These are phyloP conservation scores for Drosophila sturtevanti DNA, from an alignment of 1,140 invertebrate species.

Conservation along the genomic window DNA sequence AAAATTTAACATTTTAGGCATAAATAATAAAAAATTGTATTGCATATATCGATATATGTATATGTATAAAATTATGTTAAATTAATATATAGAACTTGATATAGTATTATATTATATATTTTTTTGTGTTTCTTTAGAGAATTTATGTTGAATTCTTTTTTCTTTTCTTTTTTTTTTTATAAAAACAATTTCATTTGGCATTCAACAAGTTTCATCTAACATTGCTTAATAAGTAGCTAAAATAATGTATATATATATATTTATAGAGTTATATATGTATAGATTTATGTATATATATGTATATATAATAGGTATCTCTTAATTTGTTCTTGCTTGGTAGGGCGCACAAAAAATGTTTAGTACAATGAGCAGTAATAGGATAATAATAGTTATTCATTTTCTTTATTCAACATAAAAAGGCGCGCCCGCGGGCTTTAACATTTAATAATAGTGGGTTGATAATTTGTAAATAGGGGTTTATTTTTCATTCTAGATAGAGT, in stretches of 20 bases:
- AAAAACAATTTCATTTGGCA: slow-evolving; percentile 71
- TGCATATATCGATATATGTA: slow-evolving; percentile 48
- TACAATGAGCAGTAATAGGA: slow-evolving; percentile 38
- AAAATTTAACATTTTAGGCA: slow-evolving; percentile 52
- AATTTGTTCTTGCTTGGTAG: slow-evolving; percentile 63
- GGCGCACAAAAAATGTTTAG: slow-evolving; percentile 20
- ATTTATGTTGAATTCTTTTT: slow-evolving; percentile 53
- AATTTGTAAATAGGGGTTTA: slow-evolving; percentile 18
- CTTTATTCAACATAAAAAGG: background rate
- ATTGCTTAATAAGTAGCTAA: slow-evolving; percentile 36
- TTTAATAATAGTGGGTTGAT: slow-evolving; percentile 17
- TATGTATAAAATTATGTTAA: slow-evolving; percentile 42
- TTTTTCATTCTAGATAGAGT: slow-evolving; percentile 46
- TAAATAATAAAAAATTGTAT: slow-evolving; percentile 62
- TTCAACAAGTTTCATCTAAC: slow-evolving; percentile 75
- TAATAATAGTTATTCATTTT: slow-evolving; percentile 18
- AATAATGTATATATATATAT: slow-evolving; percentile 28
- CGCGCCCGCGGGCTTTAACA: slow-evolving; percentile 42
- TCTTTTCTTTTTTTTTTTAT: slow-evolving; percentile 16
- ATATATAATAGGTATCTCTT: slow-evolving; percentile 59
- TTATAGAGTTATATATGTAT: slow-evolving; percentile 27
- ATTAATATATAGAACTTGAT: slow-evolving; percentile 33
- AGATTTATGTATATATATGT: slow-evolving; percentile 20
- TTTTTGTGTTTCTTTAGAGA: slow-evolving; percentile 40
- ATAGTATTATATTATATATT: slow-evolving; percentile 33